Percentiles rank a stretch among this genome's conserved stretches.
Conservation (phyloP, 37 sponge, comb jelly and placozoan species). For the Cliona cf. orientalis region DNA sequence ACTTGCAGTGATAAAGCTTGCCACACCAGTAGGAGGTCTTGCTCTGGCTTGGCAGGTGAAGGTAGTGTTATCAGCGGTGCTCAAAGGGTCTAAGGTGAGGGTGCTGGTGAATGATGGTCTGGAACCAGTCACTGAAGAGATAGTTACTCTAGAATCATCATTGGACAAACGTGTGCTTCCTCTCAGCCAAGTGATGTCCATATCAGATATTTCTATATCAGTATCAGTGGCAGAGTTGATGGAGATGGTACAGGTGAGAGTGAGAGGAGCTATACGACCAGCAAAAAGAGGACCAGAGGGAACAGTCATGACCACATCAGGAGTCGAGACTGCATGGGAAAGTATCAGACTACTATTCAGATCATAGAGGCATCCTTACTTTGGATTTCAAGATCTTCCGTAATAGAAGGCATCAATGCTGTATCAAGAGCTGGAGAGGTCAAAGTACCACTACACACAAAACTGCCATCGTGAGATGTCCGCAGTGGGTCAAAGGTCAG, state of each 20-base stretch:
- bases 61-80: background rate
- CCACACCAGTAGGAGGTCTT: background rate
- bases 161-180: background rate
- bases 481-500: background rate
- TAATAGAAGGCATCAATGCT: background rate
- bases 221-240: background rate
- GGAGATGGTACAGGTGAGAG: constrained; percentile 15
- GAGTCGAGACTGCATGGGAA: constrained; percentile 6
- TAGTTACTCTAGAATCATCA: background rate
- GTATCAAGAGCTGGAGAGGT: background rate
- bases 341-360: background rate
- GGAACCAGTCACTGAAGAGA: background rate
- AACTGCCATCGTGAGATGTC: background rate
- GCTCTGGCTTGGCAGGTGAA: background rate
- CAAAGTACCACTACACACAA: background rate
- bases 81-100: constrained; percentile 16
- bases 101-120: background rate
- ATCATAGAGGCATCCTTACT: background rate
- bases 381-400: background rate
- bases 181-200: background rate
- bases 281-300: background rate
- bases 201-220: background rate
- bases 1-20: background rate
- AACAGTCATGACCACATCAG: constrained; percentile 4
- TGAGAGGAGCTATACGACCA: background rate